A percentile compares a stretch with the other conserved stretches of the same genome.
These are phyloP conservation scores for Tridacna gigas DNA, from an alignment of 2,888 invertebrate genomes.

Conservation along the genomic window DNA sequence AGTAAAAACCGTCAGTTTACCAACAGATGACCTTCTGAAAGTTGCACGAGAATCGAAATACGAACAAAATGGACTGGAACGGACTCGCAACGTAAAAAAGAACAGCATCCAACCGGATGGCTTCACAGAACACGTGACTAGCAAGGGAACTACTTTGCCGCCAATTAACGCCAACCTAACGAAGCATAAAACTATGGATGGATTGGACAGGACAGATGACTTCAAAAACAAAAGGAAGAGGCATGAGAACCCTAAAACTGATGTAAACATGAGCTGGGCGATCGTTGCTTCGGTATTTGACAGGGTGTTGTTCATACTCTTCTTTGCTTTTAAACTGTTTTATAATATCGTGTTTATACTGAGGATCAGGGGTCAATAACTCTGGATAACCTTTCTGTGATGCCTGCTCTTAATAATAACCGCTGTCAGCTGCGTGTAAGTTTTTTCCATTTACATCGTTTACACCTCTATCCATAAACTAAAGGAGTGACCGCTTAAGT, in stretches of 20 bases:
- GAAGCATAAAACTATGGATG: not conserved
- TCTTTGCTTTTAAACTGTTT: slow-evolving; percentile 22
- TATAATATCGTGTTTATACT: slow-evolving; percentile 29
- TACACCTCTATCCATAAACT: no score
- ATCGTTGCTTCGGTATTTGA: slow-evolving; percentile 43
- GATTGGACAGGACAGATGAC: not conserved
- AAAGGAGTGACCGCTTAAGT: no score
- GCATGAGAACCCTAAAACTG: not conserved
- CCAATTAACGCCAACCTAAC: slow-evolving; percentile 5
- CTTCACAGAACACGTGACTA: slow-evolving; percentile 48
- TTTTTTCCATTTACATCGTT: no score
- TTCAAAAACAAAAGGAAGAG: not conserved
- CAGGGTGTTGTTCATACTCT: slow-evolving; percentile 34
- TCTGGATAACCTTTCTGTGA: no score
- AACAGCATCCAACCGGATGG: slow-evolving; percentile 43
- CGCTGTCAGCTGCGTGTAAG: no score
- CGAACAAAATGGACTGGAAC: not conserved
- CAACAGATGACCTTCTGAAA: slow-evolving; percentile 54
- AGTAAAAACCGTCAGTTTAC: slow-evolving; percentile 28
- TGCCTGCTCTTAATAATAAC: no score
- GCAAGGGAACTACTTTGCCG: slow-evolving; percentile 40
- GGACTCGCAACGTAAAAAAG: not conserved
- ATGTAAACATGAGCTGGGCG: slow-evolving; percentile 33
- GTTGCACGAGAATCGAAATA: slow-evolving; percentile 1
- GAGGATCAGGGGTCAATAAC: not conserved